Conservation (phyloP, 2,888 invertebrate species). For the Glaucopsyche alexis region DNA sequence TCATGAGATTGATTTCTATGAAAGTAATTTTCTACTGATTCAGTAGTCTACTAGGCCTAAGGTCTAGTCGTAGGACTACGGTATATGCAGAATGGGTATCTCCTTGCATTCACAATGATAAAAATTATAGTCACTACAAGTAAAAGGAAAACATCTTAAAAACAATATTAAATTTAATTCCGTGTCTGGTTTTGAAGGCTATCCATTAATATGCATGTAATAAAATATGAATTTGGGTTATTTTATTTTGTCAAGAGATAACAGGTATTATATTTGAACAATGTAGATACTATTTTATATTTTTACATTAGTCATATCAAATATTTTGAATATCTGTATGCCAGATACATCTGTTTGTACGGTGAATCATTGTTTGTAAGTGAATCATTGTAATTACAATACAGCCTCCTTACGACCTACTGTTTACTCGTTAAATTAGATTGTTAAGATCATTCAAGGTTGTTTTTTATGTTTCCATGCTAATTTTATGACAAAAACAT, state of each 20-base stretch:
- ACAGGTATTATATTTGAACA: not conserved
- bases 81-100: too few species aligned
- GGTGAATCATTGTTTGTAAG: slow-evolving; percentile 45
- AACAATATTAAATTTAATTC: not conserved
- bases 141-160: not conserved
- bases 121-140: not conserved
- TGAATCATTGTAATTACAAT: slow-evolving; percentile 44
- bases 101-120: not conserved
- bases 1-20: too few species aligned
- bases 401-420: slow-evolving; percentile 33
- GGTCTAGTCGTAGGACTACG: too few species aligned
- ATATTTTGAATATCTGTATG: slow-evolving; percentile 43
- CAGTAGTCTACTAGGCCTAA: too few species aligned
- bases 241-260: not conserved
- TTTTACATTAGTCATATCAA: slow-evolving; percentile 41
- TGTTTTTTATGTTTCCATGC: slow-evolving; percentile 25
- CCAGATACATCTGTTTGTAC: slow-evolving; percentile 45
- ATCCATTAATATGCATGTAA: slow-evolving; percentile 12
- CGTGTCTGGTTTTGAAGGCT: slow-evolving; percentile 3
- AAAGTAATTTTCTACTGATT: too few species aligned
- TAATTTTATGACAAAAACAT: slow-evolving; percentile 11
- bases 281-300: not conserved
- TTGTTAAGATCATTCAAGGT: slow-evolving; percentile 32
- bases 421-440: slow-evolving; percentile 30
- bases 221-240: slow-evolving; percentile 11